A percentile compares a stretch with the other conserved stretches of the same genome.
Conservation (phyloP, 35 echinoderm and acorn worm species). For the Hemicentrotus pulcherrimus region DNA sequence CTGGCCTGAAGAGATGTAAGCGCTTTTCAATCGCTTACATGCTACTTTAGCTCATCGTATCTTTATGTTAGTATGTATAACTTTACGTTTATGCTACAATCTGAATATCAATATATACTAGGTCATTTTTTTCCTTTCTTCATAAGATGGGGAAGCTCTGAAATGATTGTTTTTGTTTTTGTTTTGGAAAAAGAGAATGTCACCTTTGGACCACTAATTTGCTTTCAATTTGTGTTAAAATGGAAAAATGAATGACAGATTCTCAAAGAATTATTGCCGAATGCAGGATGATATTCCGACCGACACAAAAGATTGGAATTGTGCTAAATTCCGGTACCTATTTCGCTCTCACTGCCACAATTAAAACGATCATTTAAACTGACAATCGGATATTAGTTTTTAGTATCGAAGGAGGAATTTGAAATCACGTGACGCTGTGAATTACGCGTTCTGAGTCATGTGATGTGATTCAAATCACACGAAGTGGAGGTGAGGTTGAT, state of each 20-base stretch:
- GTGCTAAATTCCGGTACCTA: neutral
- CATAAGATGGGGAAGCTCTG: neutral
- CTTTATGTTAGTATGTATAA: no score
- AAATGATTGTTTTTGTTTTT: neutral
- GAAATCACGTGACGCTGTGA: neutral
- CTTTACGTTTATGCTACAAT: neutral
- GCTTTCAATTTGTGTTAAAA: neutral
- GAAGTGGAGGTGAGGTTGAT: neutral
- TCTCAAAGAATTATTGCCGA: neutral
- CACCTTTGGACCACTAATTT: neutral
- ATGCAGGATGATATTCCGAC: neutral
- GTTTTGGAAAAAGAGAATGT: no score
- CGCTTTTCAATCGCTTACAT: no score
- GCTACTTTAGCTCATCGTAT: no score
- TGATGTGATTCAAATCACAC: neutral
- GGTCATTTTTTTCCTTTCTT: neutral
- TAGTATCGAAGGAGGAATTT: neutral
- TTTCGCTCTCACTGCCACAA: neutral
- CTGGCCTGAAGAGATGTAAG: neutral
- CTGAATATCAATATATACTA: neutral
- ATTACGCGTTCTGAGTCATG: neutral
- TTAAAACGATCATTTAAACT: neutral
- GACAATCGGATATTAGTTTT: neutral
- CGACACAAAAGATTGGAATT: neutral
- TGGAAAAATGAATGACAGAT: neutral